These are phyloP conservation scores for Phrynocephalus vlangalii DNA, from an alignment of 2,797 vertebrate species.

Conservation along the genomic window DNA sequence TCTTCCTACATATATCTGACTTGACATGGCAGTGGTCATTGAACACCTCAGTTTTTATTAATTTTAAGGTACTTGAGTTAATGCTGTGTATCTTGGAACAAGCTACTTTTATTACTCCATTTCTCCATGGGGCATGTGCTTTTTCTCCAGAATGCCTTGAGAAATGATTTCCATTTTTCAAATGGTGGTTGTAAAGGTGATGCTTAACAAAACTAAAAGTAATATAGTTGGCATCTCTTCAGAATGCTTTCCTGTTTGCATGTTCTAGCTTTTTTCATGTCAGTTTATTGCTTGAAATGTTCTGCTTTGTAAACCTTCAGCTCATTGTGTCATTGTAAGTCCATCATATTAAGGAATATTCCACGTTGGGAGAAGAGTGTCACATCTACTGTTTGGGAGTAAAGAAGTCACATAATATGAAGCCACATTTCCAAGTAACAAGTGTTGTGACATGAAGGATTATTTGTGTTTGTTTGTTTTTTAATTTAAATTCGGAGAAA, in stretches of 20 bases:
- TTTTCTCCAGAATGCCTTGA: constrained; percentile 54
- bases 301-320: constrained; percentile 38
- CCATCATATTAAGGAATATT: constrained; percentile 18
- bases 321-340: constrained; percentile 13
- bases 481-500: background rate
- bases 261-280: constrained; percentile 70
- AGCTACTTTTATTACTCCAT: constrained; percentile 58
- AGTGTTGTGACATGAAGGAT: background rate
- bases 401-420: background rate
- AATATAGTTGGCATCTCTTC: constrained; percentile 67
- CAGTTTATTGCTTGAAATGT: constrained; percentile 28
- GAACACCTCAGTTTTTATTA: constrained; percentile 53
- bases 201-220: constrained; percentile 72
- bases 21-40: constrained; percentile 47
- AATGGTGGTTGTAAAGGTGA: constrained; percentile 58
- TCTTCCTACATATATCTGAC: constrained; percentile 56
- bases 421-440: constrained; percentile 17
- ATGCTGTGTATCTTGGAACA: constrained; percentile 58
- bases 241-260: constrained; percentile 60
- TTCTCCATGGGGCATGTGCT: constrained; percentile 37
- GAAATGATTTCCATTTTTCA: constrained; percentile 46
- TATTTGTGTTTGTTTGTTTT: background rate
- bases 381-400: background rate
- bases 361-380: background rate
- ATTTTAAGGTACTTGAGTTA: constrained; percentile 42